Conservation (phyloP, 2,797 vertebrate genomes). For the Betta splendens region DNA sequence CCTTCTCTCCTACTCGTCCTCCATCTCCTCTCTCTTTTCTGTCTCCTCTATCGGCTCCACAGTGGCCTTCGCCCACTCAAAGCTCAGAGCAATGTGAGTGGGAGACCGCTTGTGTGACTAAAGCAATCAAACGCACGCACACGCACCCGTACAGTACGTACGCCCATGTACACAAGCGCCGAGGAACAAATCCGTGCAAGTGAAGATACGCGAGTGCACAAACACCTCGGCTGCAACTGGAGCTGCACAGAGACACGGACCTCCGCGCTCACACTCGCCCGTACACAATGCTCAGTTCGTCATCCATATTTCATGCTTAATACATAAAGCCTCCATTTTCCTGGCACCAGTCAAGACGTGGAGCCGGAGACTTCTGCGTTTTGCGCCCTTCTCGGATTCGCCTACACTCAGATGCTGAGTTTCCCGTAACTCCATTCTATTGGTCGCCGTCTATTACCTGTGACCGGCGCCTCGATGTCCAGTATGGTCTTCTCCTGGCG, state of each 20-base stretch:
- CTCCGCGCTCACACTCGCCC: conserved; percentile 39
- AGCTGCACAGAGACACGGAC: conserved; percentile 42
- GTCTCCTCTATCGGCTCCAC: conserved; percentile 78
- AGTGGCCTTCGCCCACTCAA: conserved; percentile 82
- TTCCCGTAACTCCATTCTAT: no score
- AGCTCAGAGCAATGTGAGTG: conserved; percentile 80
- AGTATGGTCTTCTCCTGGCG: conserved; percentile 87
- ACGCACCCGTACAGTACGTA: conserved; percentile 21
- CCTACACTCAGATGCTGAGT: no score
- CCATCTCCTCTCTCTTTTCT: conserved; percentile 73
- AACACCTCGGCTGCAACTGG: conserved; percentile 45
- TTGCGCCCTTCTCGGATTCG: no score
- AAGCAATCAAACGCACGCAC: conserved; percentile 75
- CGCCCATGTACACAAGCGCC: conserved; percentile 29
- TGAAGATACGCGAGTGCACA: conserved; percentile 42
- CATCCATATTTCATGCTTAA: conserved; percentile 67
- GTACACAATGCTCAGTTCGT: conserved; percentile 45
- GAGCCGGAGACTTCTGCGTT: conserved; percentile 19
- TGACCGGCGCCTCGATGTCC: conserved; percentile 86
- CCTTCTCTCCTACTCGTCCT: conserved; percentile 75
- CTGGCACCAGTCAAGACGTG: conserved; percentile 31
- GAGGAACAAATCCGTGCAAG: conserved; percentile 53
- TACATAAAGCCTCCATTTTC: conserved; percentile 60
- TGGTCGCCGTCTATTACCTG: no score
- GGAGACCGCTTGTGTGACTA: conserved; percentile 78